Evolutionary conservation across 2,113 vertebrate species (phyloP).

Genomic region (Thalassarche chlororhynchos): DNA sequence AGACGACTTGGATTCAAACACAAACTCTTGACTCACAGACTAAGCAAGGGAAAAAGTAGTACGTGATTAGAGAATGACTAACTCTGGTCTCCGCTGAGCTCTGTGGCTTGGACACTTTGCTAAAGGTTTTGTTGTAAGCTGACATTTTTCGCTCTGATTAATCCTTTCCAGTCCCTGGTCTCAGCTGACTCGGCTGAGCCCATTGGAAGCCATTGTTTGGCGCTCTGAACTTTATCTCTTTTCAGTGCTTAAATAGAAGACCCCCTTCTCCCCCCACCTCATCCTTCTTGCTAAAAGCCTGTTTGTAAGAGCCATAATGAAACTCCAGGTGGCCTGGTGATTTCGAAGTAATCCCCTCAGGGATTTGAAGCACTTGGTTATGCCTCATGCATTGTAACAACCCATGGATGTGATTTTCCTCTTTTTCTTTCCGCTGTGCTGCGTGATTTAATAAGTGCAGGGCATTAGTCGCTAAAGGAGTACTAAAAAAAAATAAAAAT

Average conservation of each 20-base stretch:
- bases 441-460: conserved; percentile 48
- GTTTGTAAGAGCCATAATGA: conserved; percentile 68
- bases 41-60: background rate
- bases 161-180: conserved; percentile 52
- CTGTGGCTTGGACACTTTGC: conserved; percentile 52
- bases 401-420: conserved; percentile 54
- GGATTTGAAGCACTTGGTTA: conserved; percentile 64
- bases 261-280: conserved; percentile 52
- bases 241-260: conserved; percentile 46
- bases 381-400: conserved; percentile 63
- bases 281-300: conserved; percentile 66
- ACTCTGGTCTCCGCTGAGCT: background rate
- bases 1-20: background rate
- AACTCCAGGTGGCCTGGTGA: conserved; percentile 68
- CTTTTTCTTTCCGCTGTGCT: background rate
- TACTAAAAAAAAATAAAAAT: background rate
- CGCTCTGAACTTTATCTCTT: conserved; percentile 53
- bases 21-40: background rate
- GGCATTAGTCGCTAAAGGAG: conserved; percentile 2
- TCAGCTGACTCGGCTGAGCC: conserved; percentile 64
- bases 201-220: conserved; percentile 23
- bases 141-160: conserved; percentile 68
- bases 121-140: conserved; percentile 32
- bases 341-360: conserved; percentile 58
- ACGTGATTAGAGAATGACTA: conserved; percentile 15